Base-by-base conservation (phyloP, 2,888 invertebrate genomes). In the Trachelus troglodyta region DNA sequence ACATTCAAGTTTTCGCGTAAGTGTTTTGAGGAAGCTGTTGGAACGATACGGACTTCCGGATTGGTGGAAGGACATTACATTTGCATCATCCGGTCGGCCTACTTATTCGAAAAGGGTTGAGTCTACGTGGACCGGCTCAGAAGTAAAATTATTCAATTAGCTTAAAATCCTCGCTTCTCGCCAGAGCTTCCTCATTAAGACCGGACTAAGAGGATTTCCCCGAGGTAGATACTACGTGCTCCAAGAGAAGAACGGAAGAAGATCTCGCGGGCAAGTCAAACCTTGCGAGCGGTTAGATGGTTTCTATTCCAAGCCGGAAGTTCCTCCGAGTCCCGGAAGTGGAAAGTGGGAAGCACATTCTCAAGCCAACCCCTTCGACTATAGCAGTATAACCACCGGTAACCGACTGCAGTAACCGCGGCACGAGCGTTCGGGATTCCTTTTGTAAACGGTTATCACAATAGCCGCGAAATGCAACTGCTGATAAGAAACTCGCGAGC, bases 141-240 rank as follows among this genome's bases (percentile, higher is more conserved):
- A 88, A 86, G 83, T 84, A 81, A 86, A 88, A 89, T 89, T 86
- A 89, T 89, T 89, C 87, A 89, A 89, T 89, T 88, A 89, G 84
- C 86, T 85, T 87, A 87, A 89, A 89, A 88, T 88, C 85, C 85
- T 77, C 80, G 83, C 79, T 82, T 81, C 79, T 78, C 78, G 78
- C 80, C 78, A 81, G 83, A 79, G 81, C 82, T 85, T 84, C 79
- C 86, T 88, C 87, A 87, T 90, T 90, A 89, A 87, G 89, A 85
- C 82, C 81, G 81, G 82, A 84, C 85, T 90, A 90, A 88, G 90
- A 89, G 89, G 88, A 90, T 90, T 89, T 86, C 79, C 81, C 23
- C 74, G 76, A 73, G 71, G 82, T 56, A 56, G n/a, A 4, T 74
- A 75, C 75, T 75, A 74, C 56, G 79, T 71, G 31, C 71, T 71